phyloP scores from a whole-genome alignment of 1,140 invertebrate genomes.

The Latrodectus geometricus region DNA sequence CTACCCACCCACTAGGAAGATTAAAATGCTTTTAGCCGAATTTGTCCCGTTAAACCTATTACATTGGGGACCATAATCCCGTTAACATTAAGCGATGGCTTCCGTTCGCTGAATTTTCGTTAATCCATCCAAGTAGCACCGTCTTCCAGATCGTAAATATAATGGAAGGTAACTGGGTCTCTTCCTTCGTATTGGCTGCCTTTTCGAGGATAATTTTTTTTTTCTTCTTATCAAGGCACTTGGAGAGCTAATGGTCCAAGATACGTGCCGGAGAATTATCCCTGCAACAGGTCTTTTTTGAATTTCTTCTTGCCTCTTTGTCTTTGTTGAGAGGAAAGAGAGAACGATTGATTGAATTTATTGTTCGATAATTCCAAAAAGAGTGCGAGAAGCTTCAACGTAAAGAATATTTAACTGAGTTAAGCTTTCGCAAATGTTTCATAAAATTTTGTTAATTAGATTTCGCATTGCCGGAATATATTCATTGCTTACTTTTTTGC shows the following conservation, averaged over 20 bases:
- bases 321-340: no score
- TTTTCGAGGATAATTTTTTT: no score
- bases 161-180: not conserved
- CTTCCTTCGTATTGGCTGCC: not conserved
- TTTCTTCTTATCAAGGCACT: not conserved
- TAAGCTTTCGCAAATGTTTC: no score
- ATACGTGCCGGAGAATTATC: not conserved
- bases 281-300: not conserved
- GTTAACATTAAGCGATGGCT: constrained; percentile 38
- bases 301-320: no score
- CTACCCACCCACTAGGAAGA: constrained; percentile 7
- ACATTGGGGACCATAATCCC: constrained; percentile 48
- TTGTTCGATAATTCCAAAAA: no score
- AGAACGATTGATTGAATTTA: no score
- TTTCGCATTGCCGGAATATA: no score
- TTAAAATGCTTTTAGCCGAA: constrained; percentile 61
- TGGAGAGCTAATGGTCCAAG: not conserved
- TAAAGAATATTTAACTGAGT: no score
- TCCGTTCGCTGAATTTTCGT: constrained; percentile 22
- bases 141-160: constrained; percentile 2
- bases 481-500: no score
- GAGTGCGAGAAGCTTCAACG: no score
- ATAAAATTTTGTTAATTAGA: no score
- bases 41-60: constrained; percentile 51
- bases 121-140: constrained; percentile 8